phyloP scores from a whole-genome alignment of 2,888 invertebrate species.

The Leptopterna dolabrata region DNA sequence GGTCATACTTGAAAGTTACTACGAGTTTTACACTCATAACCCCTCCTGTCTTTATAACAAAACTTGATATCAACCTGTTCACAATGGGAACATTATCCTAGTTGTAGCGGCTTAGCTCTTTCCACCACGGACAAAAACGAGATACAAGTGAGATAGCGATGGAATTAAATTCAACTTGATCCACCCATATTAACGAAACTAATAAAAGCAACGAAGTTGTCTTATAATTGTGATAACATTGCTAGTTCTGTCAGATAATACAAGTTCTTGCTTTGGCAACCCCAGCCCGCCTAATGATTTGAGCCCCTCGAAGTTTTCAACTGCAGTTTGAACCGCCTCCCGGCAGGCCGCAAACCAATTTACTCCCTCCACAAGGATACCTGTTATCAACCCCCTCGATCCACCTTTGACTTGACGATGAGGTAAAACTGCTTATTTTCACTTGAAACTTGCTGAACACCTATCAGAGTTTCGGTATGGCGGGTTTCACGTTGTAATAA shows the following conservation, averaged over 20 bases:
- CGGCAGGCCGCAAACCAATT: background rate
- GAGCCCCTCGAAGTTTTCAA: background rate
- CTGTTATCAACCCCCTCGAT: slow-evolving; percentile 4
- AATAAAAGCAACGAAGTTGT: background rate
- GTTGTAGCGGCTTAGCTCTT: too few relatives aligned
- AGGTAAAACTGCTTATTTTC: background rate
- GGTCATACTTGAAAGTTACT: too few relatives aligned
- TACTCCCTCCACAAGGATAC: background rate
- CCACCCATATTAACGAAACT: background rate
- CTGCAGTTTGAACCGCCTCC: background rate
- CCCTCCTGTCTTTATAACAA: too few relatives aligned
- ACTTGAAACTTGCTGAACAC: background rate
- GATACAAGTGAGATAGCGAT: too few relatives aligned
- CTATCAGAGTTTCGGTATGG: background rate
- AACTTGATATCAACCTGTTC: too few relatives aligned
- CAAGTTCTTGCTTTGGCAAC: background rate
- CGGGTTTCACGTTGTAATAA: background rate
- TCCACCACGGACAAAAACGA: too few relatives aligned
- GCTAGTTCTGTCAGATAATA: background rate
- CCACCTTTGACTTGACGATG: background rate
- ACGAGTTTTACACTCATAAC: too few relatives aligned
- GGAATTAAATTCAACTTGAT: too few relatives aligned
- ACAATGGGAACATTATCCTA: too few relatives aligned
- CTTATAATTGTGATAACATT: background rate
- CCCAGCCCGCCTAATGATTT: background rate